Evolutionary conservation across 2,797 vertebrate genomes (phyloP).

Genomic region (Neosalanx taihuensis): DNA sequence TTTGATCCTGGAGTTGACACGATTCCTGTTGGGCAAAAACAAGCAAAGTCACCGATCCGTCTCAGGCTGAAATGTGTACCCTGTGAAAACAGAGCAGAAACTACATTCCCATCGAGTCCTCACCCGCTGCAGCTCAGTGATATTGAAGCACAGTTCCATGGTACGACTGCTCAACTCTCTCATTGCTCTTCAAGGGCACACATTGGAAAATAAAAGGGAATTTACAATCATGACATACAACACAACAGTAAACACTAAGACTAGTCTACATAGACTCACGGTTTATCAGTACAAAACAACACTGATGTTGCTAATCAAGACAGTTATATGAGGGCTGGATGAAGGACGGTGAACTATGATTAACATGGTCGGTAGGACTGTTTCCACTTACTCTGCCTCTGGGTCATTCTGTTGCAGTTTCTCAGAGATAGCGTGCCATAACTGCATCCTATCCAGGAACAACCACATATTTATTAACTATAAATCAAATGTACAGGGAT

Average conservation of each 20-base stretch:
- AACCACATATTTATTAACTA: conserved; percentile 1
- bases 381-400: conserved; percentile 61
- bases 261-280: neutral
- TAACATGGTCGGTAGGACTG: neutral
- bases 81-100: neutral
- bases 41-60: neutral
- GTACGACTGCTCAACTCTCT: conserved; percentile 60
- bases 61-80: neutral
- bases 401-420: conserved; percentile 62
- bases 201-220: neutral
- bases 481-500: neutral
- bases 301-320: neutral
- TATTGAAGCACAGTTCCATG: conserved; percentile 63
- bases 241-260: neutral
- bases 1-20: conserved; percentile 68
- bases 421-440: conserved; percentile 69
- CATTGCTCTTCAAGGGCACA: conserved; percentile 49
- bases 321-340: too few relatives aligned
- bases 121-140: conserved; percentile 68
- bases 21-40: conserved; percentile 61
- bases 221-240: neutral
- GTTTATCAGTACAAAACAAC: neutral
- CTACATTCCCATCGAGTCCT: conserved; percentile 3
- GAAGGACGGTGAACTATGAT: neutral
- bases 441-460: conserved; percentile 70